Conservation (phyloP, 2,113 vertebrate genomes). For the Pterocles orientalis region DNA sequence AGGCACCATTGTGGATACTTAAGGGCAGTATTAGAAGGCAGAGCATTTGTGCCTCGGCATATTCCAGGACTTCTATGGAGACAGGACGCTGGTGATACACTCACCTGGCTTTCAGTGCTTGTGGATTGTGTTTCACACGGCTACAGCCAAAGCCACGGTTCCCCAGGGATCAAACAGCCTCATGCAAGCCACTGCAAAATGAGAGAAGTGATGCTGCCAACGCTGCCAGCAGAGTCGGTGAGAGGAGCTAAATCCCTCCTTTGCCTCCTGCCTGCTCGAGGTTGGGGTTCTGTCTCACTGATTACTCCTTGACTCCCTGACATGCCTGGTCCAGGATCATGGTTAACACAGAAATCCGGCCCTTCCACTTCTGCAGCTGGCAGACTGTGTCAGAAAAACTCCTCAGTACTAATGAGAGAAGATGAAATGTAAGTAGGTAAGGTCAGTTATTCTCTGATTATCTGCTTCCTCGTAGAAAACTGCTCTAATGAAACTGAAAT, state of each 20-base stretch:
- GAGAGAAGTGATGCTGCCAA: not conserved
- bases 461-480: not conserved
- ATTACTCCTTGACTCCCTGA: not conserved
- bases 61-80: not conserved
- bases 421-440: not conserved
- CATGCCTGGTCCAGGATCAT: not conserved
- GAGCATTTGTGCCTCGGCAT: not conserved
- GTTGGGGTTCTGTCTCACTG: not conserved
- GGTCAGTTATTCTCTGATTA: not conserved
- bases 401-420: not conserved
- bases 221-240: not conserved
- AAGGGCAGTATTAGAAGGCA: not conserved
- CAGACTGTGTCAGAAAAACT: not conserved
- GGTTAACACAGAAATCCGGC: not conserved
- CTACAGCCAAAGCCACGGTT: fast-evolving
- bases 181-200: not conserved
- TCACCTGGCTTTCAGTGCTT: not conserved
- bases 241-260: not conserved
- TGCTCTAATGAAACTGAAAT: not conserved
- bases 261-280: not conserved
- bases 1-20: not conserved
- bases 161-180: not conserved
- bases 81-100: not conserved
- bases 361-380: not conserved
- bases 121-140: not conserved